Evolutionary conservation across 1,140 invertebrate species (phyloP).

Genomic region (Bombus balteatus): DNA sequence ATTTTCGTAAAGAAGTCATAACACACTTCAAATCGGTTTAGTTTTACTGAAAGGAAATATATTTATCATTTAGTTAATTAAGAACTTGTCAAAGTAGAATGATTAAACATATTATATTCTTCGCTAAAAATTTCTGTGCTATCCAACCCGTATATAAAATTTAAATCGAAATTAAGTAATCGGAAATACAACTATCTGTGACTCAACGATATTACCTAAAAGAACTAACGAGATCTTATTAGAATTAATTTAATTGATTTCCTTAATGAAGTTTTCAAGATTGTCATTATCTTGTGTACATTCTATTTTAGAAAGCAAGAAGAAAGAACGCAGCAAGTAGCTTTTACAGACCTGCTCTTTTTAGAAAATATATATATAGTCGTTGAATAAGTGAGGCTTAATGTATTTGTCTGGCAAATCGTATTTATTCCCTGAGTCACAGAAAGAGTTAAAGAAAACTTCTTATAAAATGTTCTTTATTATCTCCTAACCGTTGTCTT

Average conservation of each 20-base stretch:
- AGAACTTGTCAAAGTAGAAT: not conserved
- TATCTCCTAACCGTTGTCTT: not conserved
- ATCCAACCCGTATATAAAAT: not conserved
- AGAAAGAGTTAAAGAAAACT: not conserved
- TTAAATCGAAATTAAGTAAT: not conserved
- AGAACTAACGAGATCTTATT: not conserved
- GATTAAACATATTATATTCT: not conserved
- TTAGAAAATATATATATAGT: conserved; percentile 5
- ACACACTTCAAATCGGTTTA: not conserved
- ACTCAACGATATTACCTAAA: no score
- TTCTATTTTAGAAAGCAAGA: not conserved
- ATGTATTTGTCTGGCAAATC: not conserved
- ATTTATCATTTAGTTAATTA: no score
- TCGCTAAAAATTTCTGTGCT: not conserved
- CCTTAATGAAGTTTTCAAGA: not conserved
- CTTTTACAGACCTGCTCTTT: not conserved
- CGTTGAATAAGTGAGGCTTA: not conserved
- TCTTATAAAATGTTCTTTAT: not conserved
- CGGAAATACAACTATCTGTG: no score
- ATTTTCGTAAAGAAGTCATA: not conserved
- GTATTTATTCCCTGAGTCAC: not conserved
- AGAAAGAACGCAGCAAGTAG: no score
- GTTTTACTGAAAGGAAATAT: no score
- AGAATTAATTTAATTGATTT: not conserved
- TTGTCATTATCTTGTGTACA: not conserved